These are phyloP conservation scores for Halesus radiatus DNA, from an alignment of 1,140 invertebrate species.

Conservation along the genomic window DNA sequence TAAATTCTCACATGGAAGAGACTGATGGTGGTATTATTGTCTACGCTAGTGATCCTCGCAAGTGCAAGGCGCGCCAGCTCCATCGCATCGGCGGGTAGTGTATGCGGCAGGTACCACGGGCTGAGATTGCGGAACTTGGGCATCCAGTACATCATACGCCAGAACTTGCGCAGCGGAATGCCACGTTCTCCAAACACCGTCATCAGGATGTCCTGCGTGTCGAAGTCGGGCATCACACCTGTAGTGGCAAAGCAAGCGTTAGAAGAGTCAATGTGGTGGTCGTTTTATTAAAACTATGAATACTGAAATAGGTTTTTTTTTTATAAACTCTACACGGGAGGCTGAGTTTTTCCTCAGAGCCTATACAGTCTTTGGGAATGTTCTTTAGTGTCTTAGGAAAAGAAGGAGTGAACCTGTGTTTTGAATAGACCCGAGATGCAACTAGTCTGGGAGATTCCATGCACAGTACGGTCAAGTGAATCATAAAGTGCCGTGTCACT, in stretches of 20 bases:
- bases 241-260: slow-evolving; percentile 15
- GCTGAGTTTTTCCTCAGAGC: too few relatives aligned
- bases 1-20: slow-evolving; percentile 74
- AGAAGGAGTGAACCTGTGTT: too few relatives aligned
- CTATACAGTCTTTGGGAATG: too few relatives aligned
- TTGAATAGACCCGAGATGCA: too few relatives aligned
- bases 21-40: slow-evolving; percentile 80
- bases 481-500: too few relatives aligned
- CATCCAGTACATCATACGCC: slow-evolving; percentile 98
- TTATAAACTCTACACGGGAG: too few relatives aligned
- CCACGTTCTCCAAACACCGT: slow-evolving; percentile 88
- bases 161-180: slow-evolving; percentile 85
- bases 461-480: too few relatives aligned
- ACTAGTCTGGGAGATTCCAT: too few relatives aligned
- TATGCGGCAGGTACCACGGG: slow-evolving; percentile 88
- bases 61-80: slow-evolving; percentile 91
- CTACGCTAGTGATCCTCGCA: slow-evolving; percentile 88
- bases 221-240: slow-evolving; percentile 92
- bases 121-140: slow-evolving; percentile 95
- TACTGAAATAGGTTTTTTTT: too few relatives aligned
- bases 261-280: too few relatives aligned
- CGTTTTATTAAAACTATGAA: too few relatives aligned
- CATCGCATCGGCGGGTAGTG: slow-evolving; percentile 79
- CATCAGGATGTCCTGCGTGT: slow-evolving; percentile 85
- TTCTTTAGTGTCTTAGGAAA: too few relatives aligned